phyloP scores from a whole-genome alignment of 2,113 vertebrate genomes.

The Pteruthius melanotis region DNA sequence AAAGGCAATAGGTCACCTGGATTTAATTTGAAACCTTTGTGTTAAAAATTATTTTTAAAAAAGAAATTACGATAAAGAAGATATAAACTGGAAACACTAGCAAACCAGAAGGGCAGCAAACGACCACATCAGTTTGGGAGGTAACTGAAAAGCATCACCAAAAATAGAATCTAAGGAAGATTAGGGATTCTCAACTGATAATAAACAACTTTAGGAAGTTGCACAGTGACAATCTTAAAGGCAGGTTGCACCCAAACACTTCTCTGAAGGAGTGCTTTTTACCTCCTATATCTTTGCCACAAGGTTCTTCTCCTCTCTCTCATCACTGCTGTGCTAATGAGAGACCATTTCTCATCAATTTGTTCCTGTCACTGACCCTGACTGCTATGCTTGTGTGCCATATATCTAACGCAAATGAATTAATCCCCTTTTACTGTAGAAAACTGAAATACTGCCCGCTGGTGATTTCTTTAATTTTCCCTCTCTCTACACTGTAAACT shows the following conservation, averaged over 20 bases:
- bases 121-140: not conserved
- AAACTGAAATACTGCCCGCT: slow-evolving; percentile 1
- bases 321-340: not conserved
- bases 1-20: not conserved
- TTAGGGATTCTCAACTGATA: not conserved
- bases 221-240: not conserved
- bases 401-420: slow-evolving; percentile 19
- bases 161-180: not conserved
- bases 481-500: not conserved
- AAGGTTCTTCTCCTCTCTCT: not conserved
- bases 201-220: not conserved
- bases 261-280: not conserved
- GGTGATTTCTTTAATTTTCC: not conserved
- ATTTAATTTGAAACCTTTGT: not conserved
- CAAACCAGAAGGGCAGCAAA: not conserved
- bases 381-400: not conserved
- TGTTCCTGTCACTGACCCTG: not conserved
- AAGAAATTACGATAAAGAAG: not conserved
- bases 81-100: not conserved
- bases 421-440: not conserved
- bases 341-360: not conserved
- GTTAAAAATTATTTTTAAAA: not conserved
- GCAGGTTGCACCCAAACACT: not conserved
- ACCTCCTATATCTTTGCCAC: not conserved
- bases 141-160: not conserved